Conservation (phyloP, 2,113 vertebrate genomes). For the Solea solea region DNA sequence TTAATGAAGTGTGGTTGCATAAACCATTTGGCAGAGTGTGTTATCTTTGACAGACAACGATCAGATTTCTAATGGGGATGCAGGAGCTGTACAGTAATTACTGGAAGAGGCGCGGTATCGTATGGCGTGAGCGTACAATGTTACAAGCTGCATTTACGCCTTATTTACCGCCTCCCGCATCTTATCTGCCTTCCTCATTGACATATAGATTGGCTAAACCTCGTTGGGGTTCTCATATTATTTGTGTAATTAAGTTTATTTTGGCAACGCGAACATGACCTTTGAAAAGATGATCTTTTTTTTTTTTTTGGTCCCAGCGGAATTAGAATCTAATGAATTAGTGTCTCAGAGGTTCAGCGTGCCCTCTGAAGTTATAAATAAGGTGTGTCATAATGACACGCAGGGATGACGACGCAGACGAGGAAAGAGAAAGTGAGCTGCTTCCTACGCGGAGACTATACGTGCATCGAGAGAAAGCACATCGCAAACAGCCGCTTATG, state of each 20-base stretch:
- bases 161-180: conserved; percentile 62
- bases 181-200: conserved; percentile 52
- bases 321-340: conserved; percentile 14
- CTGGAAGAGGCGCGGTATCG: conserved; percentile 68
- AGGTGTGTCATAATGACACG: neutral
- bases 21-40: conserved; percentile 59
- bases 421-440: too few relatives aligned
- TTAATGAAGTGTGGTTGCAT: conserved; percentile 65
- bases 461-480: too few relatives aligned
- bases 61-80: conserved; percentile 64
- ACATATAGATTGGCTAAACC: conserved; percentile 70
- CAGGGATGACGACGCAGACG: too few relatives aligned
- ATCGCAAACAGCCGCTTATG: too few relatives aligned
- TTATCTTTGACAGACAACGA: conserved; percentile 63
- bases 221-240: conserved; percentile 69
- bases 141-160: conserved; percentile 73
- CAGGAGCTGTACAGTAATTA: conserved; percentile 69
- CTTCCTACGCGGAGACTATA: too few relatives aligned
- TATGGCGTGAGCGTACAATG: conserved; percentile 53
- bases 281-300: conserved; percentile 51
- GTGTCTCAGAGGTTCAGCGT: conserved; percentile 4
- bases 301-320: conserved; percentile 14
- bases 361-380: conserved; percentile 5
- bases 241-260: conserved; percentile 73
- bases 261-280: conserved; percentile 60